Evolutionary conservation across 2,797 vertebrate genomes (phyloP), one percentile per base, ranked within the genome.

Genomic region (Platyrinchus mystaceus): DNA sequence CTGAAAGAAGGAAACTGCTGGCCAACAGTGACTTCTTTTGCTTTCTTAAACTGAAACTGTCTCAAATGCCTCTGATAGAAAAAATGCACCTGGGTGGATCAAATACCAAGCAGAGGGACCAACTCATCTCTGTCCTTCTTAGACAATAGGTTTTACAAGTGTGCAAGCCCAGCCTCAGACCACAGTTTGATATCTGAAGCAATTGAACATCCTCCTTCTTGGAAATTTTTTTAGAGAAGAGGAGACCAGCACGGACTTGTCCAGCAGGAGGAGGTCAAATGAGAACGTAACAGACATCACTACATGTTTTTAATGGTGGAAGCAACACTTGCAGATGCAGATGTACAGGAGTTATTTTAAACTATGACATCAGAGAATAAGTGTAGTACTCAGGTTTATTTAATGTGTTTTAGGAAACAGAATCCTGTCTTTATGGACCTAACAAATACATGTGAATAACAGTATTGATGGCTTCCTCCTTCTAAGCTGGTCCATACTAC

Each of bases 391-490:
- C 30, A 28, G 47, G 55, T 95, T 96, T 94, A 90, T 58, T 86
- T 87, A 94, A 90, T 4, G 28, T 16, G 27, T 49, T 95, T 93
- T 46, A 73, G 60, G 58, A 94, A 97, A 93, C 30, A 32, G 26
- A 90, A 94, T 69, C 58, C 62, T 67, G 50, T 37, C 85, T 95
- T 97, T 96, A 95, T 22, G 86, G 82, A 85, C 68, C 32, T 76
- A 94, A 90, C 59, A 90, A 94, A 95, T 44, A 46, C 63, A 73
- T 1, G 5, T 68, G 53, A 96, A 96, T 79, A 23, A 81, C 12
- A 14, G 75, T 71, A 78, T 43, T 70, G 34, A 88, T 13, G 1
- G 84, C 89, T 89, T 96, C 85, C 77, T 81, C 50, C 71, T 87
- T 69, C 50, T 91, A 93, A 94, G 55, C 28, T 94, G 71, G 83